A percentile compares a stretch with the other conserved stretches of the same genome.
phyloP scores from a whole-genome alignment of 2,113 vertebrate species.

The Willisornis vidua region DNA sequence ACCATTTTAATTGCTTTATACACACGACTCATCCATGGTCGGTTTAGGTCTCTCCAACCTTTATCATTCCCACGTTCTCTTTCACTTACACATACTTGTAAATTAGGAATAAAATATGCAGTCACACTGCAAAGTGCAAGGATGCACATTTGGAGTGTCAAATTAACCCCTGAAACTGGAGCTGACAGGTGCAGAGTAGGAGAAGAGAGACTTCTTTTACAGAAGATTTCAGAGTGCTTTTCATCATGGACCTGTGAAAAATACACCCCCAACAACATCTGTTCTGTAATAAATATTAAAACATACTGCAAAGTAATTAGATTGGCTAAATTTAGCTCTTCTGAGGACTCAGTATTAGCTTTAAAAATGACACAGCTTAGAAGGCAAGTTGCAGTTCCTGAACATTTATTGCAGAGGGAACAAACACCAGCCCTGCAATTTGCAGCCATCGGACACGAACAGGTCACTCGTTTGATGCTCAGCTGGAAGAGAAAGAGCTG shows the following conservation, averaged over 20 bases:
- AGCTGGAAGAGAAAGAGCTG: neutral
- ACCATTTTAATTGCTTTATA: neutral
- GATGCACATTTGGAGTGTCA: neutral
- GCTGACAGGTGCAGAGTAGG: constrained; percentile 36
- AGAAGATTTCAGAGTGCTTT: neutral
- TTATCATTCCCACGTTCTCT: neutral
- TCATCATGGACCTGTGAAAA: neutral
- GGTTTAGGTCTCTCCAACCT: neutral
- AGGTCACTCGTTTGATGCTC: neutral
- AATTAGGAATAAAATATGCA: neutral
- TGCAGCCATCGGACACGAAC: neutral
- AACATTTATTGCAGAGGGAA: neutral
- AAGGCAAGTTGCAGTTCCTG: neutral
- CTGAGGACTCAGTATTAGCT: neutral
- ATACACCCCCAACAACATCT: neutral
- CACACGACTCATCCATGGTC: neutral
- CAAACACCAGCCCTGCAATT: neutral
- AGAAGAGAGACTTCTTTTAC: neutral
- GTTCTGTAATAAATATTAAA: constrained; percentile 34
- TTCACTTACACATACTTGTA: neutral
- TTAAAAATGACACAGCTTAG: neutral
- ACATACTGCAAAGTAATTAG: neutral
- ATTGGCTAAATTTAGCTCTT: neutral
- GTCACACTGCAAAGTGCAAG: neutral
- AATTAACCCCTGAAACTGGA: constrained; percentile 29